Base-by-base conservation (phyloP, 2,888 invertebrate species). In the Protophormia terraenovae region DNA sequence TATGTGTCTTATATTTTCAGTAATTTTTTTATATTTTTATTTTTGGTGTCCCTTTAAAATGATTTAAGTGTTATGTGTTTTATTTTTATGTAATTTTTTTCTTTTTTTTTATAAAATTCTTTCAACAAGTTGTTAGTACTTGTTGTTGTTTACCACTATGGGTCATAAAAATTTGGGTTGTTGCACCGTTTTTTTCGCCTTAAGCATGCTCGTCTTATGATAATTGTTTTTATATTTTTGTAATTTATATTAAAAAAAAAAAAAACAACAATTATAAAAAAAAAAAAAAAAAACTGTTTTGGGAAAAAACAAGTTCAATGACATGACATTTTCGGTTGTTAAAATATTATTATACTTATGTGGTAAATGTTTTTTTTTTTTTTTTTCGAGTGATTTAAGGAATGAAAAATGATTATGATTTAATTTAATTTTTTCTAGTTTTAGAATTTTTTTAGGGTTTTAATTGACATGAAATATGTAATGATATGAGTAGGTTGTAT, bases 161-260 rank as follows among this genome's bases (percentile, higher is more conserved):
- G 72, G 80, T 77, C 81, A 81, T 81, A 84, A 84, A 84, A 82
- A 82, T 78, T 73, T 78, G 75, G 81, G 84, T 78, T 85, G 69
- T 53, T 82, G 81, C 84, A 85, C 84, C 81, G 81, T 81, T 81
- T 81, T 60, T 79, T 79, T 84, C 73, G 67, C 81, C 29, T 47
- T 16, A 77, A 81, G 55, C 53, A 62, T 50, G 66, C n/a, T 12
- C 47, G 69, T 80, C 69, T 32, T 84, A 80, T 80, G 80, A 66
- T 80, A 76, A 76, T 80, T 84, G 71, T 76, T 84, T 78, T 58
- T 77, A 24, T 67, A n/a, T 62, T 50, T 69, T 55, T 19, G 35
- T 60, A 50, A 60, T 73, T 60, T 64, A 67, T 67, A 41, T 41
- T 53, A 47, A 55, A 10, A 38, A 24, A 38, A 27, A 55, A 72